A percentile compares a stretch with the other conserved stretches of the same genome.
Conservation (phyloP, 2,113 vertebrate genomes). For the Beaufortia kweichowensis region DNA sequence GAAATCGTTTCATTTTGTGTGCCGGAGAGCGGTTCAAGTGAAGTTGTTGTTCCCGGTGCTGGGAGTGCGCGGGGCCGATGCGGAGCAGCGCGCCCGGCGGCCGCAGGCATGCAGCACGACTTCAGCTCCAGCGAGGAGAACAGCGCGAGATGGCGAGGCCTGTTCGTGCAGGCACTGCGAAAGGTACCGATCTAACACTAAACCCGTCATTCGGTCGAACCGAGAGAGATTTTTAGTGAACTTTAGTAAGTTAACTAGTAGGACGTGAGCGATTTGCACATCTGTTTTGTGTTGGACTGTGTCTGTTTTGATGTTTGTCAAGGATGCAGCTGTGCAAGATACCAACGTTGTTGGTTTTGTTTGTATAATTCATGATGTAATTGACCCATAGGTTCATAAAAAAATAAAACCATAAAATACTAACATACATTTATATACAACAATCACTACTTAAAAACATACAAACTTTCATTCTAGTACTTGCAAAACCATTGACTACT, state of each 20-base stretch:
- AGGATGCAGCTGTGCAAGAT: conserved; percentile 6
- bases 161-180: conserved; percentile 88
- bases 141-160: conserved; percentile 94
- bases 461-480: no score
- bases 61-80: conserved; percentile 76
- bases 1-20: not conserved
- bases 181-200: conserved; percentile 76
- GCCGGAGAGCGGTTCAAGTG: conserved; percentile 49
- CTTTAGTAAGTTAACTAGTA: not conserved
- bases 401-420: no score
- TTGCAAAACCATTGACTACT: no score
- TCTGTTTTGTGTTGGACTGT: conserved; percentile 5
- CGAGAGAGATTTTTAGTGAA: no score
- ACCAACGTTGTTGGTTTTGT: not conserved
- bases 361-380: no score
- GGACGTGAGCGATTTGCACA: conserved; percentile 20
- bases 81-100: conserved; percentile 85
- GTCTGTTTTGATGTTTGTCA: not conserved
- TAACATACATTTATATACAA: no score
- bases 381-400: no score
- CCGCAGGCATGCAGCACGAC: conserved; percentile 78
- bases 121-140: conserved; percentile 96
- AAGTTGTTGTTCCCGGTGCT: conserved; percentile 73
- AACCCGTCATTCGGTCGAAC: no score
- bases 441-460: no score